Evolutionary conservation across 2,113 vertebrate species (phyloP).

Genomic region (Platysteira castanea): DNA sequence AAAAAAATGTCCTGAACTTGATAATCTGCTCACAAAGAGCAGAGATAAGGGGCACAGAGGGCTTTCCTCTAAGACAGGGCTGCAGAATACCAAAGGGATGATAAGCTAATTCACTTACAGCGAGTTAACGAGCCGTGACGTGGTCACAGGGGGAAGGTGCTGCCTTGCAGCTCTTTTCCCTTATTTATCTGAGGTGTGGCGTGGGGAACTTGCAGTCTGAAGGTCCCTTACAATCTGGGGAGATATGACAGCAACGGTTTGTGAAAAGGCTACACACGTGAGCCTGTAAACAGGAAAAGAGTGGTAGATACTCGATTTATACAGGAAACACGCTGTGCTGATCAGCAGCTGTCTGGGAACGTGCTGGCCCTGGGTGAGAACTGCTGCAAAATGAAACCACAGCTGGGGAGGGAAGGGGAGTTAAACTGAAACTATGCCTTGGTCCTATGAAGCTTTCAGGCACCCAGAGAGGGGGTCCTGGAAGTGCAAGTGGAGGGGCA

Average conservation of each 20-base stretch:
- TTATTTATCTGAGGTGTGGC: neutral
- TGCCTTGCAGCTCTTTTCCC: neutral
- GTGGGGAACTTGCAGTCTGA: neutral
- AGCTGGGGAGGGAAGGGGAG: neutral
- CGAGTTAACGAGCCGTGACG: neutral
- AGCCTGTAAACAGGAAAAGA: slow-evolving; percentile 17
- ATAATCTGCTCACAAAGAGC: neutral
- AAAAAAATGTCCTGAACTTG: neutral
- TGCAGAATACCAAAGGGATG: neutral
- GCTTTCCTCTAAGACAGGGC: neutral
- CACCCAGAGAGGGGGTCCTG: neutral
- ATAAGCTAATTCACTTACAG: neutral
- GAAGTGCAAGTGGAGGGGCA: neutral
- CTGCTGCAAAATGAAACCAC: neutral
- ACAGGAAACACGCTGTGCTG: neutral
- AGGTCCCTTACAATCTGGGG: neutral
- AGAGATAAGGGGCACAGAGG: slow-evolving; percentile 5
- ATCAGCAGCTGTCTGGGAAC: neutral
- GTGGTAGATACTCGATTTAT: neutral
- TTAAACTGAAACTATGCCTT: neutral
- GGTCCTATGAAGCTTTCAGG: neutral
- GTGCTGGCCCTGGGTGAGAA: neutral
- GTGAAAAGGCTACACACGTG: neutral
- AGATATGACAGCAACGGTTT: rapidly evolving
- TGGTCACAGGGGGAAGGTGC: neutral